A percentile compares a stretch with the other conserved stretches of the same genome.
Conservation (phyloP, 2,797 vertebrate genomes). For the Novumbra hubbsi region DNA sequence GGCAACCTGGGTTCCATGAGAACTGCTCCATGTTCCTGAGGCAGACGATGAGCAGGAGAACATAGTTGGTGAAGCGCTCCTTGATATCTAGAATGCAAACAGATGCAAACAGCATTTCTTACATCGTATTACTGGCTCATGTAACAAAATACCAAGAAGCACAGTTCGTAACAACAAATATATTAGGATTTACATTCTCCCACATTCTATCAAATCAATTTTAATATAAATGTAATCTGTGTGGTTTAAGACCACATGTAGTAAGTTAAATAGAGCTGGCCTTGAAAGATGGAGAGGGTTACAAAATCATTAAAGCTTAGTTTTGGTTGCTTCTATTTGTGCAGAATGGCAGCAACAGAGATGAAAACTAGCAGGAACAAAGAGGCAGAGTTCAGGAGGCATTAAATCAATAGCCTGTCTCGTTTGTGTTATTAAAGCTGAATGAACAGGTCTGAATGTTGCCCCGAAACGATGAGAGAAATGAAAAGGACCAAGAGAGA, state of each 20-base stretch:
- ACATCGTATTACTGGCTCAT: background rate
- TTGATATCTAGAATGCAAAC: conserved; percentile 85
- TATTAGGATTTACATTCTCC: background rate
- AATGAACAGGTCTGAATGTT: conserved; percentile 29
- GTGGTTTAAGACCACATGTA: background rate
- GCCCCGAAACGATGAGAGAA: conserved; percentile 25
- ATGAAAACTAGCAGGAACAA: conserved; percentile 19
- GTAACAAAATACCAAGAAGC: background rate
- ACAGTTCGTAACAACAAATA: background rate
- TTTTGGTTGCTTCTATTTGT: conserved; percentile 31
- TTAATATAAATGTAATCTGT: background rate
- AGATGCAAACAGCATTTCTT: background rate
- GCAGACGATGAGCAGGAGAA: conserved; percentile 93
- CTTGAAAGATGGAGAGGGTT: conserved; percentile 16
- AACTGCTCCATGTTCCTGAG: conserved; percentile 99
- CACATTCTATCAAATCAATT: background rate
- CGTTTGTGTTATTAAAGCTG: conserved; percentile 13
- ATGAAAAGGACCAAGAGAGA: background rate
- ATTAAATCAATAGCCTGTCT: conserved; percentile 18
- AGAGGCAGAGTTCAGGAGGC: background rate
- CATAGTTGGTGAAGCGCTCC: conserved; percentile 93
- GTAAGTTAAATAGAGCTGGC: conserved; percentile 9
- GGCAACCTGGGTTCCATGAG: conserved; percentile 93
- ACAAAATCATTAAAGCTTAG: conserved; percentile 44
- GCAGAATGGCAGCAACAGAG: conserved; percentile 19